phyloP scores from a whole-genome alignment of 2,113 vertebrate genomes.

The Clarias macrocephalus region DNA sequence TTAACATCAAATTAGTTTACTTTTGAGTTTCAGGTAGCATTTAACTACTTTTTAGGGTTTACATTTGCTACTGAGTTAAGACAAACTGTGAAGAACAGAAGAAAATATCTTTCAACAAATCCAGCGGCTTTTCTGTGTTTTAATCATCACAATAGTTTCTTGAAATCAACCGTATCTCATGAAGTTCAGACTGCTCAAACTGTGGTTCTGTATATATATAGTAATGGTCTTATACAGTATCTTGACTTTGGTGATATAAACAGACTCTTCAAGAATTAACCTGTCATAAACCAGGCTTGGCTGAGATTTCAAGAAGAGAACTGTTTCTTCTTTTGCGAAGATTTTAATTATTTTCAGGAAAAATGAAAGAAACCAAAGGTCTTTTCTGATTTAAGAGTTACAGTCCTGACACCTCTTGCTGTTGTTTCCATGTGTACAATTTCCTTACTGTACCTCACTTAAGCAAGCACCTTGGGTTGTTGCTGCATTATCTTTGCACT shows the following conservation, averaged over 20 bases:
- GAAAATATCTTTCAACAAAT: background rate
- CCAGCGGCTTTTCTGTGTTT: background rate
- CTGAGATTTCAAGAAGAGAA: conserved; percentile 9
- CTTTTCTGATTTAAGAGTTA: background rate
- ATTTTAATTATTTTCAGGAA: background rate
- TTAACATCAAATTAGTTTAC: background rate
- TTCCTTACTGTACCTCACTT: conserved; percentile 1
- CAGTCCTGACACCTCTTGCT: background rate
- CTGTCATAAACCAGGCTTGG: background rate
- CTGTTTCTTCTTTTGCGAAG: background rate
- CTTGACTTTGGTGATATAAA: conserved; percentile 36
- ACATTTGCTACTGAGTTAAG: background rate
- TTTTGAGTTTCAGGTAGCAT: background rate
- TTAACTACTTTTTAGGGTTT: background rate
- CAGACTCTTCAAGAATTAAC: background rate
- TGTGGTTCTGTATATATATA: background rate
- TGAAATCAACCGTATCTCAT: conserved; percentile 42
- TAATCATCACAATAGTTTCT: background rate
- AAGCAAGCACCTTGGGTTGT: background rate
- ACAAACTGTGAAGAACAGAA: background rate
- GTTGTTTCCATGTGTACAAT: background rate
- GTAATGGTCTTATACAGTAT: background rate
- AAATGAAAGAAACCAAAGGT: background rate
- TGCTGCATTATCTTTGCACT: background rate
- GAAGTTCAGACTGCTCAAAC: conserved; percentile 37